Conservation (phyloP, 2,888 invertebrate species). For the Pachliopta kotzebuea region DNA sequence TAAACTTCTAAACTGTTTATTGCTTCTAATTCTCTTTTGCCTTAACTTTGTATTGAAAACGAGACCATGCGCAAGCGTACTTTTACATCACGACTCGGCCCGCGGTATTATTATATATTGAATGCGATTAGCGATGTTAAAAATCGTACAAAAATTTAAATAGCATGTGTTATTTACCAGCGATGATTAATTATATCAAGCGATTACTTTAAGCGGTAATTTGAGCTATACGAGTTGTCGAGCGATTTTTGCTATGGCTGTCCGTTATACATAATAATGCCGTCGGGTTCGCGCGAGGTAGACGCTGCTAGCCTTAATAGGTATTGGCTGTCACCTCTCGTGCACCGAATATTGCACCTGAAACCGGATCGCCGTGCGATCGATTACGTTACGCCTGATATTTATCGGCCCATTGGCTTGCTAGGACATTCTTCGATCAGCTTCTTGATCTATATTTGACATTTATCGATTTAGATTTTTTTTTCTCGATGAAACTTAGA, state of each 20-base stretch:
- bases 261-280: background rate
- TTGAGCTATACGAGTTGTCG: too few species aligned
- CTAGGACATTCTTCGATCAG: constrained; percentile 30
- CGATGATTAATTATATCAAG: too few species aligned
- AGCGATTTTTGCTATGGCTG: too few species aligned
- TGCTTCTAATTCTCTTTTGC: background rate
- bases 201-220: too few species aligned
- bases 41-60: background rate
- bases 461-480: constrained; percentile 7
- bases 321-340: constrained; percentile 27
- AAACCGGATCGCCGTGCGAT: constrained; percentile 30
- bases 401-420: constrained; percentile 30
- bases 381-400: constrained; percentile 27
- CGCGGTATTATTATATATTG: background rate
- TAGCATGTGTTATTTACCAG: background rate
- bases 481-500: background rate
- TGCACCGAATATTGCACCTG: constrained; percentile 31
- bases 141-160: background rate
- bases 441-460: constrained; percentile 28
- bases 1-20: background rate
- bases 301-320: constrained; percentile 11
- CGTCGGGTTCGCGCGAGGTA: constrained; percentile 1
- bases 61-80: background rate
- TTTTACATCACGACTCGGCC: background rate
- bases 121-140: background rate